phyloP scores from a whole-genome alignment of 1,140 invertebrate genomes.

The Zaprionus camerounensis region DNA sequence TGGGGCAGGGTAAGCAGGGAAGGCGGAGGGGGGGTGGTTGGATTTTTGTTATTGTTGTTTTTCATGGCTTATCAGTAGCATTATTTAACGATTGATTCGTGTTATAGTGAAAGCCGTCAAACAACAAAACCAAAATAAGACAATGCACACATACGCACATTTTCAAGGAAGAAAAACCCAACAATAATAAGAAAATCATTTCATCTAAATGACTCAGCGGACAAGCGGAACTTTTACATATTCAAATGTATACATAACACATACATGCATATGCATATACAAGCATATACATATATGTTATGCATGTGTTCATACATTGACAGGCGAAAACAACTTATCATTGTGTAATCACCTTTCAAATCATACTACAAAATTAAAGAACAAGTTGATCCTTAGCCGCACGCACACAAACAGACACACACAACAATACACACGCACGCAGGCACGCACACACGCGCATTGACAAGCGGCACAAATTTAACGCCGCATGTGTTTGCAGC shows the following conservation, averaged over 20 bases:
- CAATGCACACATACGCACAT: slow-evolving; percentile 8
- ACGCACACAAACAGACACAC: slow-evolving; percentile 1
- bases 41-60: slow-evolving; percentile 18
- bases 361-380: slow-evolving; percentile 8
- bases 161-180: not conserved
- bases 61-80: slow-evolving; percentile 38
- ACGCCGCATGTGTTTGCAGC: slow-evolving; percentile 38
- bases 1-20: slow-evolving; percentile 1
- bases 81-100: slow-evolving; percentile 25
- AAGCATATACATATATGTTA: slow-evolving; percentile 7
- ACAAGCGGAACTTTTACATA: slow-evolving; percentile 25
- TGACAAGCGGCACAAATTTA: slow-evolving; percentile 37
- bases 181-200: slow-evolving; percentile 18
- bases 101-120: slow-evolving; percentile 38
- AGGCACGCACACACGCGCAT: slow-evolving; percentile 1
- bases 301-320: slow-evolving; percentile 1
- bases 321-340: slow-evolving; percentile 14
- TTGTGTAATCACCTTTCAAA: slow-evolving; percentile 62
- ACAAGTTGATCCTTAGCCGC: slow-evolving; percentile 30
- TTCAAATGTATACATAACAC: slow-evolving; percentile 5
- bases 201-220: slow-evolving; percentile 41
- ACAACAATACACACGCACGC: slow-evolving; percentile 9
- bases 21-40: not conserved
- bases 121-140: slow-evolving; percentile 37
- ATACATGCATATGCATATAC: slow-evolving; percentile 6